Evolutionary conservation across 2,797 vertebrate genomes (phyloP), one percentile per base, ranked within the genome.

Genomic region (Molossus alvarezi): DNA sequence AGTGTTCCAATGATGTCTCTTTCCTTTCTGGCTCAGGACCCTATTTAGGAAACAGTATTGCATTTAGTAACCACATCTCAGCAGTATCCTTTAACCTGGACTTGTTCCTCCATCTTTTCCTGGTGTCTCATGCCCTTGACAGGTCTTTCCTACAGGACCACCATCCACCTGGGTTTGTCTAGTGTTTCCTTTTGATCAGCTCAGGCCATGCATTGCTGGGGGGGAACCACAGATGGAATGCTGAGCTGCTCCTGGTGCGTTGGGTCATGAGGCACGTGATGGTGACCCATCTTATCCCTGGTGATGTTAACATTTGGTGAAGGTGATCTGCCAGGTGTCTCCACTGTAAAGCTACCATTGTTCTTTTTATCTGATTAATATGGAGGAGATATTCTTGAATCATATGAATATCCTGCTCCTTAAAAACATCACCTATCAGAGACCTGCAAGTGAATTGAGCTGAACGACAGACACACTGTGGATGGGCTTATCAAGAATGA

Each of bases 321-420:
- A 57, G 1, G n/a, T 80, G 72, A 27, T 69, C 27, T 60, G 21
- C 62, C 33, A 55, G 51, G 58, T 62, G 71, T 90, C 51, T 90
- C 9, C 29, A 72, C 14, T n/a, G 3, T 81, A n/a, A 71, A 79
- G n/a, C 33, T 25, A 65, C 4, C 12, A 21, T 67, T 88, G 79
- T 11, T 73, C 64, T 88, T 92, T 80, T 13, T 87, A 72, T 86
- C 80, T 92, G 25, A 77, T 91, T 72, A 73, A 18, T 73, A 8
- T 73, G 45, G 21, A 45, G 75, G 37, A 87, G n/a, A 37, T 67
- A 82, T 48, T 76, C 9, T 84, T 58, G 3, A 88, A 60, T n/a
- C 71, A 80, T 5, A 23, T 5, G 8, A 90, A 21, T 72, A 72
- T 75, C 18, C 33, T 64, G 14, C 73, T 88, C 29, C 60, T 82